A percentile compares a stretch with the other conserved stretches of the same genome.
These are phyloP conservation scores for Ardeotis arabs DNA, from an alignment of 2,113 vertebrate genomes.

Conservation along the genomic window DNA sequence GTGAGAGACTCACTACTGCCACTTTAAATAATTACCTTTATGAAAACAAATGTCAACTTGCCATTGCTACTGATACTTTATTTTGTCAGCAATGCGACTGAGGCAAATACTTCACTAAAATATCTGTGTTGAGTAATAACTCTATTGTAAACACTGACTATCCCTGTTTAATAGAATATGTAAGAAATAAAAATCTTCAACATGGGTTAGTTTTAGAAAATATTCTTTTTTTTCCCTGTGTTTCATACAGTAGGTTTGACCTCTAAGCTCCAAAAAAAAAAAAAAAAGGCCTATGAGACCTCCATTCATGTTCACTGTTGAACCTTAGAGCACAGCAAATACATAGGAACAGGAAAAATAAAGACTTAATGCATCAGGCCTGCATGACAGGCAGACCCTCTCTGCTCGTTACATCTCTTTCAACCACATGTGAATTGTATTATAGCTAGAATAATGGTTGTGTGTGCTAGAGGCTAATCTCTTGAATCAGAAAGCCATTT, in stretches of 20 bases:
- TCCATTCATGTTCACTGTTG: not conserved
- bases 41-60: not conserved
- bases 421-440: constrained; percentile 30
- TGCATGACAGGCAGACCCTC: not conserved
- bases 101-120: not conserved
- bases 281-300: not conserved
- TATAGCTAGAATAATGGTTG: constrained; percentile 10
- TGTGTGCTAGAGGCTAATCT: constrained; percentile 39
- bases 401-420: not conserved
- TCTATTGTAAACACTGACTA: not conserved
- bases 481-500: constrained; percentile 24
- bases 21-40: not conserved
- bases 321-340: not conserved
- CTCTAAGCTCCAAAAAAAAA: not conserved
- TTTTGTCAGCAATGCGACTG: not conserved
- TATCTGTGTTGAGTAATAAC: not conserved
- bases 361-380: not conserved
- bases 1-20: not conserved
- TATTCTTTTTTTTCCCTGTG: not conserved
- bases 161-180: not conserved
- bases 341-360: not conserved
- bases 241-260: not conserved
- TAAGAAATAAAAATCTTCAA: not conserved
- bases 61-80: not conserved
- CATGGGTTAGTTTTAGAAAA: not conserved